Evolutionary conservation across 2,888 invertebrate genomes (phyloP), one percentile per base, ranked within the genome.

Genomic region (Hyppa rectilinea): DNA sequence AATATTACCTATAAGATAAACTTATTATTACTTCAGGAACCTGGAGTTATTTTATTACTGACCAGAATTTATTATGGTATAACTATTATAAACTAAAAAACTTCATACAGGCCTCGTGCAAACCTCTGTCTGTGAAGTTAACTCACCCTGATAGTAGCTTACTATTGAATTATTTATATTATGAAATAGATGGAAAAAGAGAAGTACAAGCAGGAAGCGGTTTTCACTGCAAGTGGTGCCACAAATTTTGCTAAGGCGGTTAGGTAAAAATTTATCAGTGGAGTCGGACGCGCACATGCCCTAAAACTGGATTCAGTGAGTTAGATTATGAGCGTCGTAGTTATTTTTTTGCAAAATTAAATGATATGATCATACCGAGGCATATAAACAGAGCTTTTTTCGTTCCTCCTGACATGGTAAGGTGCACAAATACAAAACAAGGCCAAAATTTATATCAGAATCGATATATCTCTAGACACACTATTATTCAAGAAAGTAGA

Each of bases 1-100:
- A 85, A 99, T 99, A 90, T 99, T 99, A 17, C 99, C 99, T 98
- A 84, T 40, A 86, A 88, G n/a, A 71, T 43, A 49, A 55, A 20
- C 3, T 38, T 9, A 40, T 36, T 31, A 26, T 52, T 2, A 53
- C 1, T 52, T n/a, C 17, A n/a, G n/a, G n/a, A n/a, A n/a, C n/a
- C n/a, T n/a, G n/a, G n/a, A n/a, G 12, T 34, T 29, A 23, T n/a
- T 29, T n/a, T 38, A 38, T 17, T n/a, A n/a, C n/a, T n/a, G n/a
- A n/a, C n/a, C 17, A 26, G 14, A 2, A 29, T 14, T 49, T 40
- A 34, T 17, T 53, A 58, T 20, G 26, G 2, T n/a, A 20, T 10
- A 31, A 2, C 6, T 31, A 38, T 26, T 36, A 62, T 26, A 36
- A 29, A 55, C 34, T 4, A 14, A 17, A 55, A 20, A 40, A 17